A percentile compares a stretch with the other conserved stretches of the same genome.
Evolutionary conservation across 2,888 invertebrate genomes (phyloP).

Genomic region (Dermolepida albohirtum): DNA sequence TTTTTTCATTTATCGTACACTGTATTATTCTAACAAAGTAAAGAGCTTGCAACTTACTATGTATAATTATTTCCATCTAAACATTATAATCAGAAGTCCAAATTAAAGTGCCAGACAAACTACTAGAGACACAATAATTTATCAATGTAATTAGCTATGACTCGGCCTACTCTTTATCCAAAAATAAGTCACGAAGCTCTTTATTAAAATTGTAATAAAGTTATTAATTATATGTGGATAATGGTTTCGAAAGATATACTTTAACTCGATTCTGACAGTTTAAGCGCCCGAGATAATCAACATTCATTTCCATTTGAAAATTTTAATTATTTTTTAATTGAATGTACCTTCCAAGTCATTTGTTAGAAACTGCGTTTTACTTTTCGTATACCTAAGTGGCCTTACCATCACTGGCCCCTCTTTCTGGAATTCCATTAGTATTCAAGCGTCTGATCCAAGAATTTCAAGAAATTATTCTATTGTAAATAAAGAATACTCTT

Average conservation of each 20-base stretch:
- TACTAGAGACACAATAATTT: constrained; percentile 9
- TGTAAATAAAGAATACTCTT: no score
- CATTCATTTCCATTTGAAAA: constrained; percentile 24
- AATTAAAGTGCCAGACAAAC: constrained; percentile 13
- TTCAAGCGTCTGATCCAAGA: neutral
- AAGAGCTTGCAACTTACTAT: neutral
- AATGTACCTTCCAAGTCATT: constrained; percentile 27
- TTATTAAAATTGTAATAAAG: constrained; percentile 17
- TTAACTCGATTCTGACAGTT: constrained; percentile 30
- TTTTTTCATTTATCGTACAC: neutral
- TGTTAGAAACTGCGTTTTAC: constrained; percentile 12
- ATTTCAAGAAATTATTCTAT: no score
- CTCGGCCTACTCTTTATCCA: constrained; percentile 1
- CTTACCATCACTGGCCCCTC: neutral
- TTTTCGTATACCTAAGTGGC: neutral
- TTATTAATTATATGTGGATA: constrained; percentile 17
- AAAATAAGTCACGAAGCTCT: constrained; percentile 14
- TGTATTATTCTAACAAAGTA: neutral
- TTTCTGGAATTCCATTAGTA: no score
- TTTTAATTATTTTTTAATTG: constrained; percentile 37
- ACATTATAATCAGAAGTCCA: constrained; percentile 8
- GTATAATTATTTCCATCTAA: neutral
- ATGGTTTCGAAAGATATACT: neutral
- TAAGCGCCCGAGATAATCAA: constrained; percentile 21
- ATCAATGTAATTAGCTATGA: constrained; percentile 26